Conservation (phyloP, 2,888 invertebrate genomes). For the Melolontha melolontha region DNA sequence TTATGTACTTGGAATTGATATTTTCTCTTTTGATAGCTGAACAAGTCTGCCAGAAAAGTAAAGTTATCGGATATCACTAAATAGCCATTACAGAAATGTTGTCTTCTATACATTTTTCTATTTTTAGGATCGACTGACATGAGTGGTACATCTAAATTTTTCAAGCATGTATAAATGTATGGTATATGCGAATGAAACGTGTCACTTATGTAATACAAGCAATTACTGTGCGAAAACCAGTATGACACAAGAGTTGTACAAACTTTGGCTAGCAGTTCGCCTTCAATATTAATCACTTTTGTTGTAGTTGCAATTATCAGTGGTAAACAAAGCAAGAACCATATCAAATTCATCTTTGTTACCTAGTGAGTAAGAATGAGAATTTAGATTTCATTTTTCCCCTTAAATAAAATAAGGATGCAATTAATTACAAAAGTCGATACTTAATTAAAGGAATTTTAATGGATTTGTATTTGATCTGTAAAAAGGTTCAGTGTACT, state of each 20-base stretch:
- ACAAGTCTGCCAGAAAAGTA: not conserved
- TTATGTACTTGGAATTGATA: conserved; percentile 1
- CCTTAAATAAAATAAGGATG: too few species aligned
- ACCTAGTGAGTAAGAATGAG: too few species aligned
- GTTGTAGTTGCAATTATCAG: too few species aligned
- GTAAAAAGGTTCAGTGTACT: too few species aligned
- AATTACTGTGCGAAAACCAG: not conserved
- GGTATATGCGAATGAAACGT: not conserved
- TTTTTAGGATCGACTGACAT: not conserved
- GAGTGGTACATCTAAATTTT: not conserved
- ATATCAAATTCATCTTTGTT: too few species aligned
- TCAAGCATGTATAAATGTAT: not conserved
- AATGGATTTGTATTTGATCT: too few species aligned
- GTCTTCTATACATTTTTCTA: not conserved
- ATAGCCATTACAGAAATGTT: not conserved
- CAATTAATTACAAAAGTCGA: too few species aligned
- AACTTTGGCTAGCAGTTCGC: too few species aligned
- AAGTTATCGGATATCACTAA: not conserved
- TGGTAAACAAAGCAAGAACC: too few species aligned
- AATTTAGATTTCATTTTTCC: too few species aligned
- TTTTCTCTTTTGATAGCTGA: not conserved
- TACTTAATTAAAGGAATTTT: too few species aligned
- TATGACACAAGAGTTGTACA: not conserved
- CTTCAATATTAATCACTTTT: too few species aligned
- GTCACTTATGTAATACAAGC: conserved; percentile 12